A percentile compares a stretch with the other conserved stretches of the same genome.
Evolutionary conservation across 1,140 invertebrate species (phyloP).

Genomic region (Lordiphosa collinella): DNA sequence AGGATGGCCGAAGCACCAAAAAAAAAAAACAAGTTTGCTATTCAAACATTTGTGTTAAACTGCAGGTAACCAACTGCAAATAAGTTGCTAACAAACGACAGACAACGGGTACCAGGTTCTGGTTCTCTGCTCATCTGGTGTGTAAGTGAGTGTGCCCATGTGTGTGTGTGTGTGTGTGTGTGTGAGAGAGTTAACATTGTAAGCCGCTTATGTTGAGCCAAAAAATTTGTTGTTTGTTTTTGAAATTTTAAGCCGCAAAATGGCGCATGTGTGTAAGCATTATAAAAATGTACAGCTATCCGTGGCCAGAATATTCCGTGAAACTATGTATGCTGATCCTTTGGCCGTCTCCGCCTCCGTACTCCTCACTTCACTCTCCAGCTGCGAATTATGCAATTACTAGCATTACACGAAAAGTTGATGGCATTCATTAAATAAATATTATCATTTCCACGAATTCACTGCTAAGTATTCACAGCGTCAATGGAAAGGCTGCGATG

Average conservation of each 20-base stretch:
- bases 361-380: no score
- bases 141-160: background rate
- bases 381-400: constrained; percentile 36
- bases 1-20: constrained; percentile 5
- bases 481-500: constrained; percentile 31
- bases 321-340: constrained; percentile 33
- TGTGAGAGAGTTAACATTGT: constrained; percentile 59
- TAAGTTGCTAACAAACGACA: constrained; percentile 48
- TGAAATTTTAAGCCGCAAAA: constrained; percentile 69
- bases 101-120: constrained; percentile 9
- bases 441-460: constrained; percentile 64
- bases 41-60: constrained; percentile 69
- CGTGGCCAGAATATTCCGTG: constrained; percentile 10
- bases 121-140: constrained; percentile 8
- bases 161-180: no score
- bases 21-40: constrained; percentile 44
- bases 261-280: constrained; percentile 58
- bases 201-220: constrained; percentile 67
- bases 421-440: constrained; percentile 72
- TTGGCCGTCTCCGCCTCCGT: no score
- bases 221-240: constrained; percentile 65
- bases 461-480: constrained; percentile 38
- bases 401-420: constrained; percentile 39
- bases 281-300: constrained; percentile 52
- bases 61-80: constrained; percentile 72